Evolutionary conservation across 1,140 invertebrate genomes (phyloP).

Genomic region (Adelges cooleyi): DNA sequence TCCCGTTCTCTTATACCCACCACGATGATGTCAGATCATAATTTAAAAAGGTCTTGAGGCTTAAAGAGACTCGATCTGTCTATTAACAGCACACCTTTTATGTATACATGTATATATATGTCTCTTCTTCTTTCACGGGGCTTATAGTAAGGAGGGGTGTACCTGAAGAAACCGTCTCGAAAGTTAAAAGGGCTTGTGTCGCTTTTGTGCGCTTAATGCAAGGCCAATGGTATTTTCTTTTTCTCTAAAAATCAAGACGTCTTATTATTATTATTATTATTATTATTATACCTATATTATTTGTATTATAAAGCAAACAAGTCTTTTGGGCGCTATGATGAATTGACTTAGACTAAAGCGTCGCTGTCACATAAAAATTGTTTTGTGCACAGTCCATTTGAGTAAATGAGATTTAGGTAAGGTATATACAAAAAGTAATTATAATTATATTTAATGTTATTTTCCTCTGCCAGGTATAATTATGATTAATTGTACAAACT

Average conservation of each 20-base stretch:
- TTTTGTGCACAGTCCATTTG: background rate
- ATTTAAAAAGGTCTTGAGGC: constrained; percentile 25
- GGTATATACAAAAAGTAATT: too few relatives aligned
- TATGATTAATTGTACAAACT: too few relatives aligned
- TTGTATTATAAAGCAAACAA: constrained; percentile 2
- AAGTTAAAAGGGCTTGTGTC: constrained; percentile 27
- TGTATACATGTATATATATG: background rate
- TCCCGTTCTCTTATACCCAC: background rate
- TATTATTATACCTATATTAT: background rate
- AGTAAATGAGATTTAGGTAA: too few relatives aligned
- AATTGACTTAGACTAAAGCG: constrained; percentile 11
- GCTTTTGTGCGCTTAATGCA: constrained; percentile 26
- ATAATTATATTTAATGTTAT: too few relatives aligned
- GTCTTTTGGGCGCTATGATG: constrained; percentile 13
- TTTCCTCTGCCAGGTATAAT: too few relatives aligned
- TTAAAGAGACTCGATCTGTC: constrained; percentile 26
- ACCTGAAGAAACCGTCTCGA: constrained; percentile 19
- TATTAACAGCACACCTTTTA: constrained; percentile 25
- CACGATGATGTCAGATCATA: constrained; percentile 6
- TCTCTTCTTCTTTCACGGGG: constrained; percentile 15
- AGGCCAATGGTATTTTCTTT: constrained; percentile 21
- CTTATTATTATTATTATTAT: constrained; percentile 21
- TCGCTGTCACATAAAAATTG: background rate
- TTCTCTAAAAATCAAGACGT: constrained; percentile 8
- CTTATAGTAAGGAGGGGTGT: background rate